A percentile compares a stretch with the other conserved stretches of the same genome.
Conservation (phyloP, 92 coral and sea anemone genomes). For the Hydrozoanthus gracilis region DNA sequence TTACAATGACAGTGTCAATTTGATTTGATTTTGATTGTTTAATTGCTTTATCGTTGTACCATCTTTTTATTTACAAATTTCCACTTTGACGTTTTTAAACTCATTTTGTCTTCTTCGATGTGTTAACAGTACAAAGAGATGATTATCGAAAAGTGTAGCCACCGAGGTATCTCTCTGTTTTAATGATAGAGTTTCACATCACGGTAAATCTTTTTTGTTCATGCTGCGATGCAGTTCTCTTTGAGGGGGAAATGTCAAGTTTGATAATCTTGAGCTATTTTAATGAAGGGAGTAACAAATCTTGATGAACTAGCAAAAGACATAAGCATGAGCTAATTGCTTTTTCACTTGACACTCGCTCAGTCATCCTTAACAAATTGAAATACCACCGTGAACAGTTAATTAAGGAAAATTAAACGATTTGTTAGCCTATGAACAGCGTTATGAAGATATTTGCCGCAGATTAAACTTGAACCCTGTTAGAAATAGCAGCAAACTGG, state of each 20-base stretch:
- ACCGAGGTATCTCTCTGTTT: not conserved
- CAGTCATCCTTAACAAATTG: conserved; percentile 10
- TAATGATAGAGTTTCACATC: not conserved
- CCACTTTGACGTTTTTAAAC: not conserved
- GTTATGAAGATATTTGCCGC: not conserved
- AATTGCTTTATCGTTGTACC: conserved; percentile 7
- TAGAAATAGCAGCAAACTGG: not conserved
- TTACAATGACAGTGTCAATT: conserved; percentile 5
- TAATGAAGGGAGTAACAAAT: conserved; percentile 15
- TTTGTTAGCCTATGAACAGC: not conserved
- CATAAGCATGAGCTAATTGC: not conserved
- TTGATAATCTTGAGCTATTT: conserved; percentile 12
- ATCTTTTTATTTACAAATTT: not conserved
- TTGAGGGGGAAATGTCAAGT: conserved; percentile 22
- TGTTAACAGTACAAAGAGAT: conserved; percentile 41
- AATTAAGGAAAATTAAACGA: not conserved
- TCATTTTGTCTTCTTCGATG: conserved; percentile 47
- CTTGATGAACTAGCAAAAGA: conserved; percentile 1
- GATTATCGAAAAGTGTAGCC: conserved; percentile 34
- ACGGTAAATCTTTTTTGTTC: not conserved
- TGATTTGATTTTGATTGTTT: conserved; percentile 30
- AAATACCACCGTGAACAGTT: conserved; percentile 26
- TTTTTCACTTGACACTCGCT: conserved; percentile 29
- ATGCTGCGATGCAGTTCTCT: not conserved
- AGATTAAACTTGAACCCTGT: not conserved